These are phyloP conservation scores for Phalacrocorax aristotelis DNA, from an alignment of 2,113 vertebrate species.

Conservation along the genomic window DNA sequence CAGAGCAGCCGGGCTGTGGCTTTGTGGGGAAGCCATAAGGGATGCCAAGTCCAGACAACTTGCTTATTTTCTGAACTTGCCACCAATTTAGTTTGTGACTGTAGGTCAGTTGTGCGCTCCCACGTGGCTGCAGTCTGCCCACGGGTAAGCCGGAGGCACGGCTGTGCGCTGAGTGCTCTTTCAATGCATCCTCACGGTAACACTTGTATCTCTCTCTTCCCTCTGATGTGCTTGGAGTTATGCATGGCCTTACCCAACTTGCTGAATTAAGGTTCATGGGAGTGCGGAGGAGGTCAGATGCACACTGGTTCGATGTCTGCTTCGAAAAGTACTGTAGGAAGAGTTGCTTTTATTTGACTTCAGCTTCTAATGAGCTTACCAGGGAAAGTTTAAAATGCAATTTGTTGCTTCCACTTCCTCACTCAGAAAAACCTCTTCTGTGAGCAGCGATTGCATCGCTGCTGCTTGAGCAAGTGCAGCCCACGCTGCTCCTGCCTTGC, in stretches of 20 bases:
- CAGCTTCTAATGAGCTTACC: background rate
- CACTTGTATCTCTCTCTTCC: background rate
- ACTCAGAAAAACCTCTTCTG: background rate
- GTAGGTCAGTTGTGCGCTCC: background rate
- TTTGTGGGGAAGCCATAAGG: background rate
- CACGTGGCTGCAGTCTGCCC: background rate
- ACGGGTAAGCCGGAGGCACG: rapidly evolving
- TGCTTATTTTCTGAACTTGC: background rate
- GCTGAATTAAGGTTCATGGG: background rate
- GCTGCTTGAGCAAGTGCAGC: background rate
- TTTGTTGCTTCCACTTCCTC: background rate
- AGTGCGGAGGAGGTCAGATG: background rate
- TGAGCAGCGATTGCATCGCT: background rate
- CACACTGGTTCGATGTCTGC: background rate
- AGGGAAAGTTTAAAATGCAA: background rate
- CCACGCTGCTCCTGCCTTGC: background rate
- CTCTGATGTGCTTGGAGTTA: background rate
- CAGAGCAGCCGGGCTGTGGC: background rate
- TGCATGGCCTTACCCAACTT: background rate
- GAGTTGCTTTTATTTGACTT: background rate
- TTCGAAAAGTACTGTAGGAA: background rate
- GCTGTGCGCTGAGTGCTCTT: background rate
- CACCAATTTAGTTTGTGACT: background rate
- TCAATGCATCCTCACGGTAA: rapidly evolving
- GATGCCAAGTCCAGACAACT: background rate